Conservation (phyloP, 1,140 invertebrate genomes). For the Cecropterus lyciades region DNA sequence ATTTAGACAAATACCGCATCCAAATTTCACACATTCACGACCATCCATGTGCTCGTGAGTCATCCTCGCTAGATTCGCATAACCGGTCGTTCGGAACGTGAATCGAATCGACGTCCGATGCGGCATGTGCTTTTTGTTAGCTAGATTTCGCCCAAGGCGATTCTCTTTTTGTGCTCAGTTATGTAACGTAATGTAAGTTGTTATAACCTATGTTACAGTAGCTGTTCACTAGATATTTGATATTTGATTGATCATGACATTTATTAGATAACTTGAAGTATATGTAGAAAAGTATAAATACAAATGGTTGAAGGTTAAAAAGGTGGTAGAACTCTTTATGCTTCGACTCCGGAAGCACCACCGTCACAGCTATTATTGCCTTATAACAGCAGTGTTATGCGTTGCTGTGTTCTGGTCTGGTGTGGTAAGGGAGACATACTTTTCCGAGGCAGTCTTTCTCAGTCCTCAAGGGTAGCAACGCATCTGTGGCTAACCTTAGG, state of each 20-base stretch:
- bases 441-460: too few relatives aligned
- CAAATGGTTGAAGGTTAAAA: too few relatives aligned
- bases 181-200: slow-evolving; percentile 21
- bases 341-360: too few relatives aligned
- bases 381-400: too few relatives aligned
- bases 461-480: too few relatives aligned
- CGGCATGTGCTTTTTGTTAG: slow-evolving; percentile 30
- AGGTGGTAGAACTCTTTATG: too few relatives aligned
- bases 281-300: too few relatives aligned
- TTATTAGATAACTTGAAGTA: too few relatives aligned
- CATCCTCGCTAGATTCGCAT: slow-evolving; percentile 22
- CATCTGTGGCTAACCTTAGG: too few relatives aligned
- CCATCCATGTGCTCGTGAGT: slow-evolving; percentile 27
- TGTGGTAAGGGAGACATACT: too few relatives aligned
- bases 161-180: slow-evolving; percentile 24
- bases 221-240: neutral
- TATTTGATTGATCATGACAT: neutral
- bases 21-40: slow-evolving; percentile 12
- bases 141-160: slow-evolving; percentile 21
- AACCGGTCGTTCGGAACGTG: slow-evolving; percentile 28
- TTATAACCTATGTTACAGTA: neutral
- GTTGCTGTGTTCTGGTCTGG: too few relatives aligned
- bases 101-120: slow-evolving; percentile 27
- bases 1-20: slow-evolving; percentile 1
- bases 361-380: too few relatives aligned